A percentile compares a stretch with the other conserved stretches of the same genome.
Conservation (phyloP, 2,888 invertebrate genomes). For the Amblyteles armatorius region DNA sequence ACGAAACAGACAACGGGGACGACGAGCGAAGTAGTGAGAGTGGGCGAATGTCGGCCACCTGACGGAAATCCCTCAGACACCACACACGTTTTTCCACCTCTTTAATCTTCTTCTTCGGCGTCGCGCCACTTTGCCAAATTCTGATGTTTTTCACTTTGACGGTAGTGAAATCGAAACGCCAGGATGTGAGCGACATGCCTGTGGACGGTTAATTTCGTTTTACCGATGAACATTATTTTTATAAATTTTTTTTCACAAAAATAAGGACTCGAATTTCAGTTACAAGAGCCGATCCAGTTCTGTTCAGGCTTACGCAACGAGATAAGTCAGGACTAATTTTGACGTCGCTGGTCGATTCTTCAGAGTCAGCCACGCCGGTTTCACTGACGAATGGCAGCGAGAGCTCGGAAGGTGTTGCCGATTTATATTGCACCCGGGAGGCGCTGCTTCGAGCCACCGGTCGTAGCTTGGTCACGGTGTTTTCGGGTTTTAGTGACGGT, state of each 20-base stretch:
- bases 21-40: neutral
- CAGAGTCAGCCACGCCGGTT: neutral
- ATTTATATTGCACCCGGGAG: neutral
- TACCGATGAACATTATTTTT: neutral
- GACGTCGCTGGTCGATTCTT: neutral
- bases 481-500: conserved; percentile 72
- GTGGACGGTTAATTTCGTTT: no score
- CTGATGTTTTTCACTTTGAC: neutral
- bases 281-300: neutral
- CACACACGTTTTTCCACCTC: neutral
- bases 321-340: neutral
- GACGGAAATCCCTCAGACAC: neutral
- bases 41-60: neutral
- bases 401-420: neutral
- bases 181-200: no score
- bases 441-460: conserved; percentile 27
- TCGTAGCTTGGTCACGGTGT: conserved; percentile 68
- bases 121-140: neutral
- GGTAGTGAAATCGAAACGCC: no score
- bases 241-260: neutral
- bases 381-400: neutral
- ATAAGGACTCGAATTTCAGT: neutral
- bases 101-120: neutral
- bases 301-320: neutral
- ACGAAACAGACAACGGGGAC: neutral